phyloP scores from a whole-genome alignment of 2,113 vertebrate species.

The Erythrocercus mccallii region DNA sequence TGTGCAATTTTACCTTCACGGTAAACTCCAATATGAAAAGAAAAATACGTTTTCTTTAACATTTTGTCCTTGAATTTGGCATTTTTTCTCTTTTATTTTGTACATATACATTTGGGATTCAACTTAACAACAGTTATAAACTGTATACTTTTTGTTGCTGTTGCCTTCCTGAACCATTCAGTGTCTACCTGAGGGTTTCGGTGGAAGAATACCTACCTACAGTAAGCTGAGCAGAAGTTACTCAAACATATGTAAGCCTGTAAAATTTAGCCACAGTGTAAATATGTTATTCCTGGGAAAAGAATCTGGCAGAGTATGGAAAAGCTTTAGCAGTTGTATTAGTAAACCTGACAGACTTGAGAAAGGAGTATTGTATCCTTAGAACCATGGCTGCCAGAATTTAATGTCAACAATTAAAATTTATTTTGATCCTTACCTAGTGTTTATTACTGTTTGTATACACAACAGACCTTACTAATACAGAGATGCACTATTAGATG shows the following conservation, averaged over 20 bases:
- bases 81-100: neutral
- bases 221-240: neutral
- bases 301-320: constrained; percentile 47
- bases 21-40: neutral
- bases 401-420: constrained; percentile 92
- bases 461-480: constrained; percentile 90
- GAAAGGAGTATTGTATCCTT: constrained; percentile 74
- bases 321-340: constrained; percentile 61
- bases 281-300: constrained; percentile 47
- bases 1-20: neutral
- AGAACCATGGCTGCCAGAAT: constrained; percentile 82
- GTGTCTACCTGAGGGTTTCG: neutral
- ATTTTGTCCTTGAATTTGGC: neutral
- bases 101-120: neutral
- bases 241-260: neutral
- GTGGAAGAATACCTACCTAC: neutral
- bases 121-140: neutral
- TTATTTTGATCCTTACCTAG: constrained; percentile 90
- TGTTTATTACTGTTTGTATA: constrained; percentile 92
- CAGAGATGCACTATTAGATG: constrained; percentile 87
- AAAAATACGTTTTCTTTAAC: neutral
- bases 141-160: neutral
- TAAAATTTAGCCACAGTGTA: neutral
- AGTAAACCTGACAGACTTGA: constrained; percentile 79
- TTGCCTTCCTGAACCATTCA: neutral